phyloP scores from a whole-genome alignment of 1,140 invertebrate species.

The Drosophila tsacasi region DNA sequence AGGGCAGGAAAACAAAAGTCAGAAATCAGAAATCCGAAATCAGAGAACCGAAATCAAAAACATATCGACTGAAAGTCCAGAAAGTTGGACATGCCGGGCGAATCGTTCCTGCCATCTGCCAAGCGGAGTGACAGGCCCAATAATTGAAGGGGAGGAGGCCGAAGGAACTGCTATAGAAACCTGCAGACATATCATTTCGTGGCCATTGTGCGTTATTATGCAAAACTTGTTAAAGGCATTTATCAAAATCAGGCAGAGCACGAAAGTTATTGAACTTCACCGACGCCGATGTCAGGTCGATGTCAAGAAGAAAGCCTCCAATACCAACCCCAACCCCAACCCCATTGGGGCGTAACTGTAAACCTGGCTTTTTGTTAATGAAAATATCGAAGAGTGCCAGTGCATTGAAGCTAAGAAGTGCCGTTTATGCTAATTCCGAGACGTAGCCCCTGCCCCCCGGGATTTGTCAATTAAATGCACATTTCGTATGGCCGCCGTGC shows the following conservation, averaged over 20 bases:
- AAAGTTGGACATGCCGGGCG: conserved; percentile 28
- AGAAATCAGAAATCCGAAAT: conserved; percentile 14
- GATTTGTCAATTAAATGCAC: conserved; percentile 77
- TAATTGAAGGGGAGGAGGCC: conserved; percentile 62
- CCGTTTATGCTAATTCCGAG: conserved; percentile 68
- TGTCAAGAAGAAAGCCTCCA: conserved; percentile 66
- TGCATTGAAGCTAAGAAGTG: conserved; percentile 48
- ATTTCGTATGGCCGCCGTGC: conserved; percentile 81
- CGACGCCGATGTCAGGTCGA: conserved; percentile 61
- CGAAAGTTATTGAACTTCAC: conserved; percentile 69
- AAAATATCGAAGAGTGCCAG: conserved; percentile 60
- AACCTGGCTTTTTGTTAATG: conserved; percentile 67
- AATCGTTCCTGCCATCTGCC: conserved; percentile 57
- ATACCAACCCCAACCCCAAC: not conserved
- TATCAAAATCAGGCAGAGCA: conserved; percentile 64
- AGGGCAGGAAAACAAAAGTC: conserved; percentile 40
- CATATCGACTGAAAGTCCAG: conserved; percentile 21
- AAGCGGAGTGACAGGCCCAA: conserved; percentile 64
- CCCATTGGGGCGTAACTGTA: conserved; percentile 63
- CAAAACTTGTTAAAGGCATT: conserved; percentile 80
- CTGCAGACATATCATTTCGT: conserved; percentile 66
- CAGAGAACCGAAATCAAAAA: conserved; percentile 16
- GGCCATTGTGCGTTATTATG: conserved; percentile 69
- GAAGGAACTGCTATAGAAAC: conserved; percentile 63
- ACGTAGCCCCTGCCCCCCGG: conserved; percentile 6